Evolutionary conservation across 2,113 vertebrate genomes (phyloP).

Genomic region (Chaenogobius annularis): DNA sequence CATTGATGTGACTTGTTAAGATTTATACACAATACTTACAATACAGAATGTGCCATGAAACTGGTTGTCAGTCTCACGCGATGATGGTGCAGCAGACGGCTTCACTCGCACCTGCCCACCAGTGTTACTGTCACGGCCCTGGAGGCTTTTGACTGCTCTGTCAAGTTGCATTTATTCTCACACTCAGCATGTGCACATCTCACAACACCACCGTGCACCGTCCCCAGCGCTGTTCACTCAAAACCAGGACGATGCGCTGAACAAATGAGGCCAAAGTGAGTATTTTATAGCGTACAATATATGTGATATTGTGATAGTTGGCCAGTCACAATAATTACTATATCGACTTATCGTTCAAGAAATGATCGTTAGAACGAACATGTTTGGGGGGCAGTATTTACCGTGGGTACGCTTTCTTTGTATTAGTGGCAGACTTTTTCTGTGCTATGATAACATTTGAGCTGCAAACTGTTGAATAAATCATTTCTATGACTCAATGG

Average conservation of each 20-base stretch:
- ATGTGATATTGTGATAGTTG: no score
- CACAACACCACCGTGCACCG: slow-evolving; percentile 11
- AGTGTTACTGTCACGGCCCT: slow-evolving; percentile 56
- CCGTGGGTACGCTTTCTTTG: no score
- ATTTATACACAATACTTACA: background rate
- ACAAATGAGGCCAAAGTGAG: slow-evolving; percentile 3
- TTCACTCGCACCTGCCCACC: slow-evolving; percentile 58
- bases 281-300: background rate
- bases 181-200: slow-evolving; percentile 25
- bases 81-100: slow-evolving; percentile 53
- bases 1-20: background rate
- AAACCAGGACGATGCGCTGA: background rate
- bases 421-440: no score
- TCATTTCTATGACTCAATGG: no score
- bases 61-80: slow-evolving; percentile 21
- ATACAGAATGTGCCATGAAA: background rate
- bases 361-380: no score
- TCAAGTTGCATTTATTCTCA: slow-evolving; percentile 54
- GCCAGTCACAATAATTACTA: no score
- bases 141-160: slow-evolving; percentile 57
- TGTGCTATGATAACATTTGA: no score
- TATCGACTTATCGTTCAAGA: no score
- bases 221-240: slow-evolving; percentile 18
- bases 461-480: no score
- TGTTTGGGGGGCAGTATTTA: no score